These are phyloP conservation scores for Leptarthrus brevirostris DNA, from an alignment of 2,888 invertebrate genomes.

Conservation along the genomic window DNA sequence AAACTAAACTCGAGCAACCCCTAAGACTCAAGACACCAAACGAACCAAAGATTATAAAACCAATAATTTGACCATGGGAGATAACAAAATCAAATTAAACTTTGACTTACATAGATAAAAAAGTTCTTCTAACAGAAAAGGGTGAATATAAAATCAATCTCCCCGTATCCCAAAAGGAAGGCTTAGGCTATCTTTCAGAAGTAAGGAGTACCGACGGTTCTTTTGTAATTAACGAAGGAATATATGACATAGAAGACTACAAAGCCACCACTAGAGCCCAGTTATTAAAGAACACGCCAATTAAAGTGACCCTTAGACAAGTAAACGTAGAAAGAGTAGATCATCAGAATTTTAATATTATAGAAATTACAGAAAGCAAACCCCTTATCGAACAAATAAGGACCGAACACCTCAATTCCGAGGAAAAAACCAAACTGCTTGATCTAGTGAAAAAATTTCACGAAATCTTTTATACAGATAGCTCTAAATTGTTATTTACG, in stretches of 20 bases:
- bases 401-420: not conserved
- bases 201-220: not conserved
- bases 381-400: not conserved
- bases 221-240: not conserved
- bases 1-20: too few relatives aligned
- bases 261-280: too few relatives aligned
- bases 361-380: not conserved
- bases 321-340: not conserved
- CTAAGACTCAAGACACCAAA: too few relatives aligned
- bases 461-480: constrained; percentile 1
- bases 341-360: not conserved
- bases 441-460: not conserved
- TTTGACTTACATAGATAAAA: not conserved
- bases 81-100: not conserved
- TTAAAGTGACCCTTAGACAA: not conserved
- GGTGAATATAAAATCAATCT: not conserved
- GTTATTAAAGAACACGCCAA: too few relatives aligned
- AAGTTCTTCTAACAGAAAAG: not conserved
- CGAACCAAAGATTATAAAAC: too few relatives aligned
- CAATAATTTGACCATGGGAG: not conserved
- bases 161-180: not conserved
- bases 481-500: not conserved
- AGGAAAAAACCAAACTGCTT: not conserved
- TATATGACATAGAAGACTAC: too few relatives aligned
- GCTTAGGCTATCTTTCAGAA: not conserved